Percentiles rank a stretch among this genome's conserved stretches.
These are phyloP conservation scores for Penaeus japonicus DNA, from an alignment of 1,140 invertebrate species.

Conservation along the genomic window DNA sequence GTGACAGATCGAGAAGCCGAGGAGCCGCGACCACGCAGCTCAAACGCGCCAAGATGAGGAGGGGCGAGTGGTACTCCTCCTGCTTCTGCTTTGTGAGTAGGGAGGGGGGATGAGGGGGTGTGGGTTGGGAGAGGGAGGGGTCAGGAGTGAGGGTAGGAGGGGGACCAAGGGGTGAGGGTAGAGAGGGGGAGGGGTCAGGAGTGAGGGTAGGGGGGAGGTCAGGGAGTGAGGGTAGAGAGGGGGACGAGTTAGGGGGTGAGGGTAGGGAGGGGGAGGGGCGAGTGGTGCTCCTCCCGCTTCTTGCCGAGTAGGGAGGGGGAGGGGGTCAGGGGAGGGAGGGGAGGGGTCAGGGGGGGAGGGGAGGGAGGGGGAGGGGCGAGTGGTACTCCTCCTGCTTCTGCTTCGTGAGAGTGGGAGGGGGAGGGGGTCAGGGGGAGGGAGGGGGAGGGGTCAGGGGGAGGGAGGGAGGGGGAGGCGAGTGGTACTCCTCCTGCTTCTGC, in stretches of 20 bases:
- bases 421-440: background rate
- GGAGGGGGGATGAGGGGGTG: background rate
- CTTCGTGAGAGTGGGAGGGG: constrained; percentile 21
- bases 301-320: background rate
- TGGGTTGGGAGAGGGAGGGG: background rate
- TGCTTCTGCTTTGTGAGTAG: constrained; percentile 57
- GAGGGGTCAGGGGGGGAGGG: background rate
- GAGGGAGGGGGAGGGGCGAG: constrained; percentile 40
- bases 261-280: no score
- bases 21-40: background rate
- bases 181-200: no score
- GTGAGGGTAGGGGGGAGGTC: no score
- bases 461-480: background rate
- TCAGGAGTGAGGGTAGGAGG: background rate
- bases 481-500: background rate
- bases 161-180: no score
- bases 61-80: constrained; percentile 55
- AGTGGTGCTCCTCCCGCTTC: no score
- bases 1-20: background rate
- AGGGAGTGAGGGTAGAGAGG: background rate
- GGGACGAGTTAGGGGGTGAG: background rate
- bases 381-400: constrained; percentile 59
- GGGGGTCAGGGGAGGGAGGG: background rate
- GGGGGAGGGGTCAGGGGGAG: background rate
- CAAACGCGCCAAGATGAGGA: constrained; percentile 45